Conservation (phyloP, 2,888 invertebrate species). For the Adelphocoris suturalis region DNA sequence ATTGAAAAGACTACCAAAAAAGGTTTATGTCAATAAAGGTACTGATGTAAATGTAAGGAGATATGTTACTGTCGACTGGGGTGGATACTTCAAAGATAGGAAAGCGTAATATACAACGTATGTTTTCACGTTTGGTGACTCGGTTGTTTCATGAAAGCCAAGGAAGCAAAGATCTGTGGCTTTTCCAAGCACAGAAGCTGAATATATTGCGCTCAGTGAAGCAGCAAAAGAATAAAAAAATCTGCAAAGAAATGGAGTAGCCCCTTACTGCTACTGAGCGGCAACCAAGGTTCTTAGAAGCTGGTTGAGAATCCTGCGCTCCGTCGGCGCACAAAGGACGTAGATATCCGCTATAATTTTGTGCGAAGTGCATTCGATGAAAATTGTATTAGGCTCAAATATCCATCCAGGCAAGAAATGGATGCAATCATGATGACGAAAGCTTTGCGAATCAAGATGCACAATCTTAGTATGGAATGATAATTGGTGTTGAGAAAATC, state of each 20-base stretch:
- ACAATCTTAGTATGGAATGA: no score
- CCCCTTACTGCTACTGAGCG: constrained; percentile 18
- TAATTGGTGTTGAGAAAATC: no score
- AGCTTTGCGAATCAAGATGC: background rate
- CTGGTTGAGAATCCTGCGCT: constrained; percentile 12
- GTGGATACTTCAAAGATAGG: constrained; percentile 69
- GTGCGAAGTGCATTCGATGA: no score
- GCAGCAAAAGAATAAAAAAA: constrained; percentile 29
- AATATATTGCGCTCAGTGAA: constrained; percentile 48
- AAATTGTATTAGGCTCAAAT: constrained; percentile 70
- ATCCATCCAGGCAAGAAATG: background rate
- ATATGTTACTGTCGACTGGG: constrained; percentile 76
- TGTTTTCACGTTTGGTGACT: constrained; percentile 34
- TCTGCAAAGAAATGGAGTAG: constrained; percentile 3
- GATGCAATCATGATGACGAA: constrained; percentile 51
- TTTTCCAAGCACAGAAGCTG: constrained; percentile 26
- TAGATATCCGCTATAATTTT: background rate
- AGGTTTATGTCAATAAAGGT: no score
- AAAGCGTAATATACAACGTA: constrained; percentile 40
- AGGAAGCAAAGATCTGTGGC: constrained; percentile 58
- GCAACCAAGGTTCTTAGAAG: background rate
- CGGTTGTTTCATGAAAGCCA: constrained; percentile 39
- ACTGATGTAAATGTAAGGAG: constrained; percentile 65
- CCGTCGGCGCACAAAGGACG: constrained; percentile 26
- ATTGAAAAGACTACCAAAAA: no score